Conservation (phyloP, 1,140 invertebrate species). For the Solen grandis region DNA sequence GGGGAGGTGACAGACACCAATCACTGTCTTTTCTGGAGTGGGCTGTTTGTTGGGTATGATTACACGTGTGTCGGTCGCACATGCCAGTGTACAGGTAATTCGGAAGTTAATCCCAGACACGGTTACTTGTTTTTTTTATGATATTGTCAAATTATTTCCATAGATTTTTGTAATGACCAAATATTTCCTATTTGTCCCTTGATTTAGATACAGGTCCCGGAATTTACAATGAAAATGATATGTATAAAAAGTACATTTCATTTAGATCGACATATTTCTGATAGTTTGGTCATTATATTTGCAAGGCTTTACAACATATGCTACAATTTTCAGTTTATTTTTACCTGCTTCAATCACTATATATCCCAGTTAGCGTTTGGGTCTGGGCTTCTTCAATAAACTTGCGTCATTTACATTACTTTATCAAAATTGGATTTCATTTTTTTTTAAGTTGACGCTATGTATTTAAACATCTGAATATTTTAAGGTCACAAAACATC, state of each 20-base stretch:
- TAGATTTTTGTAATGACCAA: not conserved
- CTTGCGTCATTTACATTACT: no score
- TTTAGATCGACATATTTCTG: not conserved
- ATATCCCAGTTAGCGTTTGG: no score
- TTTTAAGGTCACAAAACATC: no score
- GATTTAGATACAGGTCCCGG: not conserved
- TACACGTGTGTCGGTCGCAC: conserved; percentile 32
- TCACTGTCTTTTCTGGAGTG: conserved; percentile 46
- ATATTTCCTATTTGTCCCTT: not conserved
- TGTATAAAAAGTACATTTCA: not conserved
- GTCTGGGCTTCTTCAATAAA: no score
- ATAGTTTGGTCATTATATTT: not conserved
- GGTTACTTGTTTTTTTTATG: not conserved
- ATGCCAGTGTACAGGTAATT: conserved; percentile 62
- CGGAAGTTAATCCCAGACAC: not conserved
- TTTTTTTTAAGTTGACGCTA: no score
- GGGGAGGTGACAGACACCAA: conserved; percentile 22
- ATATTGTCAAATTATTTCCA: not conserved
- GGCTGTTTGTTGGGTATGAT: conserved; percentile 60
- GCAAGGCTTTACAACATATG: no score
- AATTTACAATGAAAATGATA: not conserved
- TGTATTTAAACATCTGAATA: no score
- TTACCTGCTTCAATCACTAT: no score
- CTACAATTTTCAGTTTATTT: no score
- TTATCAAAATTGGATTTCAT: no score